Evolutionary conservation across 2,113 vertebrate genomes (phyloP).

Genomic region (Melospiza melodia): DNA sequence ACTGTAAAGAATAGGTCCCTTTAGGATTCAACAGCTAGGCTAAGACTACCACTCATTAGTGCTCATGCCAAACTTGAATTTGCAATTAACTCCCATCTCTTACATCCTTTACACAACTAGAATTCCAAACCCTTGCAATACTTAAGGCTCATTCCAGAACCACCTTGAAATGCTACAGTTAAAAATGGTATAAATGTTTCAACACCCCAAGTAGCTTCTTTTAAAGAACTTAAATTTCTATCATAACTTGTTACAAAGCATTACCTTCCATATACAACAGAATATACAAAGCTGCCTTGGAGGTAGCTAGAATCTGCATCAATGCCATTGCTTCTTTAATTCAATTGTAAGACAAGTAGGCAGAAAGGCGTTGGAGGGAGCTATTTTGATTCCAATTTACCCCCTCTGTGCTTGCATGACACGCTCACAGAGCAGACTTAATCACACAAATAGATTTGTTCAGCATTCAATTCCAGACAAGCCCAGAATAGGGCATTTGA

Average conservation of each 20-base stretch:
- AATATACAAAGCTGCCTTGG: background rate
- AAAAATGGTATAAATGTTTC: background rate
- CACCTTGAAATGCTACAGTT: background rate
- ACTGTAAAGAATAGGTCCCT: background rate
- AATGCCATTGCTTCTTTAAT: background rate
- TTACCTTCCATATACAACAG: background rate
- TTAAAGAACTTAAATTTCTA: background rate
- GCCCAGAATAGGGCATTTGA: background rate
- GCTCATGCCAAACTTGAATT: background rate
- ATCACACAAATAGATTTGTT: background rate
- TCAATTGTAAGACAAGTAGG: background rate
- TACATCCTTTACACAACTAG: rapidly evolving
- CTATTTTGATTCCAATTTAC: background rate
- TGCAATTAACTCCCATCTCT: background rate
- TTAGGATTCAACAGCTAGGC: background rate
- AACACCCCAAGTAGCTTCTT: background rate
- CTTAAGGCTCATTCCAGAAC: background rate
- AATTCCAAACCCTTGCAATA: background rate
- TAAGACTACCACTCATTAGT: background rate
- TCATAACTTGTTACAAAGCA: background rate
- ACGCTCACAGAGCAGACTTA: background rate
- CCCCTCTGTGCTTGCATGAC: background rate
- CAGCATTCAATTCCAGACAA: background rate
- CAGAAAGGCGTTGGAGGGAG: background rate
- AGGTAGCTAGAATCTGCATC: background rate